A percentile compares a stretch with the other conserved stretches of the same genome.
Evolutionary conservation across 1,140 invertebrate genomes (phyloP).

Genomic region (Harpegnathos saltator): DNA sequence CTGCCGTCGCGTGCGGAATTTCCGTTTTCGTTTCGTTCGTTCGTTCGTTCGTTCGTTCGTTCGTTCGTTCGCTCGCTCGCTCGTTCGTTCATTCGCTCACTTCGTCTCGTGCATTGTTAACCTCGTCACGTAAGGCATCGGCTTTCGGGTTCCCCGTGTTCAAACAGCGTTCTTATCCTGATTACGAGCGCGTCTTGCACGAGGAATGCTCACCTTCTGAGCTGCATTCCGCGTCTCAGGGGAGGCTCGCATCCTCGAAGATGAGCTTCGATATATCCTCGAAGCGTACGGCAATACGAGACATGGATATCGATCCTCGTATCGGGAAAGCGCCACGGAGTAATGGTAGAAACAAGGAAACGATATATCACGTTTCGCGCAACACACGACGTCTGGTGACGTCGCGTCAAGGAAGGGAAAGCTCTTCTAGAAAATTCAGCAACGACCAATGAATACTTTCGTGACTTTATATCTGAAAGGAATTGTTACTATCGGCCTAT

Average conservation of each 20-base stretch:
- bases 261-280: constrained; percentile 51
- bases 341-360: constrained; percentile 20
- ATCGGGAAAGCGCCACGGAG: constrained; percentile 16
- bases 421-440: constrained; percentile 10
- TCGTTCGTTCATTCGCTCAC: constrained; percentile 23
- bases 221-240: constrained; percentile 31
- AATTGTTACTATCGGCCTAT: background rate
- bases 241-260: constrained; percentile 27
- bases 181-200: constrained; percentile 55
- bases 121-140: constrained; percentile 62
- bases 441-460: background rate
- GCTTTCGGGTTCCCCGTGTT: constrained; percentile 35
- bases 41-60: constrained; percentile 23
- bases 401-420: background rate
- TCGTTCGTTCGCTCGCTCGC: no score
- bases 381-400: background rate
- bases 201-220: constrained; percentile 38
- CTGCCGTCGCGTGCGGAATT: constrained; percentile 32
- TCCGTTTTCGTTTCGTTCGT: constrained; percentile 41
- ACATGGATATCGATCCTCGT: constrained; percentile 47
- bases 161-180: constrained; percentile 54
- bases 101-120: constrained; percentile 35
- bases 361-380: constrained; percentile 22
- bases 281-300: constrained; percentile 41
- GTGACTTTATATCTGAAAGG: background rate